A percentile compares a stretch with the other conserved stretches of the same genome.
phyloP scores from a whole-genome alignment of 2,797 vertebrate genomes.

The Macropodus opercularis region DNA sequence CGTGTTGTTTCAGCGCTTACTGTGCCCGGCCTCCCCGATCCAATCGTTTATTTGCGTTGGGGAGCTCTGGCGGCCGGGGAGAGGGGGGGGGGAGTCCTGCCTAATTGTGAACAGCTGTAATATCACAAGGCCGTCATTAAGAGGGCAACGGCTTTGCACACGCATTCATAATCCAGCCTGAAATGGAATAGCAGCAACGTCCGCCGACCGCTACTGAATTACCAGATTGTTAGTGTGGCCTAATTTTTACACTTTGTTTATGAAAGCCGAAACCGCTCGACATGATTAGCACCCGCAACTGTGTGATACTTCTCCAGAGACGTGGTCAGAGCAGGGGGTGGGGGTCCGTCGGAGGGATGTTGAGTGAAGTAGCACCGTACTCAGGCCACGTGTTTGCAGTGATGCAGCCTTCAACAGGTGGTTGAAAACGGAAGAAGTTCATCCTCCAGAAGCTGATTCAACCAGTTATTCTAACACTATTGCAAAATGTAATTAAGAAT shows the following conservation, averaged over 20 bases:
- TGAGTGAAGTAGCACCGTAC: not conserved
- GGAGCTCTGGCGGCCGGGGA: conserved; percentile 67
- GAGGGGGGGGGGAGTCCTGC: conserved; percentile 72
- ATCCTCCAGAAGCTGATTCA: not conserved
- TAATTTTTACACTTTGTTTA: conserved; percentile 79
- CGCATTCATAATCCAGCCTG: conserved; percentile 70
- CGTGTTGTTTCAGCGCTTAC: conserved; percentile 79
- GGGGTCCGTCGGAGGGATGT: conserved; percentile 22
- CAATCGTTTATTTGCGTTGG: conserved; percentile 79
- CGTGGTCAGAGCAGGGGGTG: conserved; percentile 16
- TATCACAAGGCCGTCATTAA: conserved; percentile 74
- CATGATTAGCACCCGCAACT: conserved; percentile 82
- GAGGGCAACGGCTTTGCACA: conserved; percentile 69
- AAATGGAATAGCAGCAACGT: conserved; percentile 65
- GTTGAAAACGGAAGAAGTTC: conserved; percentile 7
- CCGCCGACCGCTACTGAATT: conserved; percentile 70
- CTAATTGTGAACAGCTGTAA: conserved; percentile 84
- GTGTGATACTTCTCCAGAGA: conserved; percentile 68
- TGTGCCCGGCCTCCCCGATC: conserved; percentile 73
- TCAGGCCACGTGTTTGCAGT: not conserved
- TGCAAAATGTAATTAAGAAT: not conserved
- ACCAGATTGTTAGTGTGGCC: conserved; percentile 75
- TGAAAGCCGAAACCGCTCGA: conserved; percentile 76
- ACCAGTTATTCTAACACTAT: not conserved
- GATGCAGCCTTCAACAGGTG: conserved; percentile 49